Conservation (phyloP, 2,113 vertebrate species). For the Arvicanthis niloticus region DNA sequence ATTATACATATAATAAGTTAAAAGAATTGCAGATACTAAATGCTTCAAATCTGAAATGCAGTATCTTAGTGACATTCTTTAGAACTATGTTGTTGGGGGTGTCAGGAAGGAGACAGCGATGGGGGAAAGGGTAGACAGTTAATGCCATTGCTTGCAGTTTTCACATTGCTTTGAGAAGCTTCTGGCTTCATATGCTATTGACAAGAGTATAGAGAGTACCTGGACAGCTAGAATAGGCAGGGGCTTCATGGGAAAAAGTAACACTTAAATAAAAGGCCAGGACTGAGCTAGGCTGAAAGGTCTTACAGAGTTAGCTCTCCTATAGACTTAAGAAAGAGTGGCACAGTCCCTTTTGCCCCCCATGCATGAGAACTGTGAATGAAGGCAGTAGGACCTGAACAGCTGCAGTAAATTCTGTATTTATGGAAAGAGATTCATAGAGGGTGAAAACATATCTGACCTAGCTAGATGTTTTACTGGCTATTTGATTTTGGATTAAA, state of each 20-base stretch:
- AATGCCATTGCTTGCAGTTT: background rate
- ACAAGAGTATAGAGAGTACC: background rate
- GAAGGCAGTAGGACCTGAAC: background rate
- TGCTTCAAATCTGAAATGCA: background rate
- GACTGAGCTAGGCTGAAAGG: background rate
- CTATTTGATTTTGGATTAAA: background rate
- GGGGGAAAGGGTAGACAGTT: background rate
- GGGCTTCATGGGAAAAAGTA: background rate
- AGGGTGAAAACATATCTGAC: background rate
- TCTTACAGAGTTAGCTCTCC: background rate
- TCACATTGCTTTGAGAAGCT: background rate
- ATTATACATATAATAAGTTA: background rate
- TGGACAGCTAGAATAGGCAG: background rate
- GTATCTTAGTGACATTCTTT: background rate
- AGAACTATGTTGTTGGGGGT: background rate
- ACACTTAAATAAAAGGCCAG: background rate
- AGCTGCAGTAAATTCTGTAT: too few species aligned
- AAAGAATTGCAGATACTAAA: background rate
- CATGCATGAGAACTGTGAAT: background rate
- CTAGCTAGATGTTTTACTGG: background rate
- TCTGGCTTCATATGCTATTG: background rate
- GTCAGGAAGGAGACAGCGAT: background rate
- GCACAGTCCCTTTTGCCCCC: fast-evolving
- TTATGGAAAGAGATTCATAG: background rate
- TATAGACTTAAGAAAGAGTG: too few species aligned